Evolutionary conservation across 1,140 invertebrate genomes (phyloP).

Genomic region (Amyelois transitella): DNA sequence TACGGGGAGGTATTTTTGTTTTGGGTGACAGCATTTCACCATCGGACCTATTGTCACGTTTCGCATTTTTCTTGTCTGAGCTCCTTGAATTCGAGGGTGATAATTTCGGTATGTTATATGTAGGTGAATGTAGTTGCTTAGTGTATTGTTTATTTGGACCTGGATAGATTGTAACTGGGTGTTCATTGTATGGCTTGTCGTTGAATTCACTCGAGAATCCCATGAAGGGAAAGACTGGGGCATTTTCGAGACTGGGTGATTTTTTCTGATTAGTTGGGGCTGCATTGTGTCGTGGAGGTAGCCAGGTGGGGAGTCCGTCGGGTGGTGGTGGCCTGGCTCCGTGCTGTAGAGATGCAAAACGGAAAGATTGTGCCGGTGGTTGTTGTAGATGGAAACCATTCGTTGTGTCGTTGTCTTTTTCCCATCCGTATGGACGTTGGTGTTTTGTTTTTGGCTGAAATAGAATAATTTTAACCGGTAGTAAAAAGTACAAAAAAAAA

Average conservation of each 20-base stretch:
- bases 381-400: conserved; percentile 74
- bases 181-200: conserved; percentile 76
- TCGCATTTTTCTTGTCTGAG: conserved; percentile 49
- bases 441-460: conserved; percentile 83
- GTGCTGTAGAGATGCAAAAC: conserved; percentile 81
- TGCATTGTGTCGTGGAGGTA: conserved; percentile 54
- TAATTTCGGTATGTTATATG: conserved; percentile 52
- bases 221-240: conserved; percentile 64
- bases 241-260: conserved; percentile 64
- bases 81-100: conserved; percentile 54
- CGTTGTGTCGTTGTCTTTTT: conserved; percentile 70
- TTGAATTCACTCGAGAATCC: conserved; percentile 70
- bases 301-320: conserved; percentile 55
- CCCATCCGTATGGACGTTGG: conserved; percentile 83
- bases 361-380: conserved; percentile 75
- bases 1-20: conserved; percentile 79
- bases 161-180: conserved; percentile 78
- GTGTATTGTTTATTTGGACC: conserved; percentile 67
- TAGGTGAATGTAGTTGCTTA: conserved; percentile 65
- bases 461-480: conserved; percentile 3
- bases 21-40: conserved; percentile 72
- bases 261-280: conserved; percentile 38
- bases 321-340: conserved; percentile 58
- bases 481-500: too few species aligned
- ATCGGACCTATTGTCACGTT: conserved; percentile 61